Evolutionary conservation across 2,888 invertebrate species (phyloP).

Genomic region (Melikaiella ostensackeni): DNA sequence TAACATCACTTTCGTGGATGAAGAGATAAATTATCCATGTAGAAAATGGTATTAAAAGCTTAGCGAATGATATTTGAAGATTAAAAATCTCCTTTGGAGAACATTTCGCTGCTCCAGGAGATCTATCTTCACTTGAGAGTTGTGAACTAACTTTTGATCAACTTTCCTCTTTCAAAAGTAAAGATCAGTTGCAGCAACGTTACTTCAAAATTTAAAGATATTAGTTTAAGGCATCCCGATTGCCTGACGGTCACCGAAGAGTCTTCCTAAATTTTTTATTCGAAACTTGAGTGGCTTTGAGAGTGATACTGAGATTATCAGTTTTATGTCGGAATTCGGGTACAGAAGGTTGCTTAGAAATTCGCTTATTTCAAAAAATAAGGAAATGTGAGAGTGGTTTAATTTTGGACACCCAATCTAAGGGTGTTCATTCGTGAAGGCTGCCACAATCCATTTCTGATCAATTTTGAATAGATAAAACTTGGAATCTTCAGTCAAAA

Average conservation of each 20-base stretch:
- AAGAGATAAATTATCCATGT: constrained; percentile 22
- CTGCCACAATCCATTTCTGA: too few species aligned
- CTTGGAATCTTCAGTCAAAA: too few species aligned
- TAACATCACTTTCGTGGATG: neutral
- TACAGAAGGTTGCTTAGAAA: too few species aligned
- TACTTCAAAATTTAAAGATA: neutral
- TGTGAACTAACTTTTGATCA: neutral
- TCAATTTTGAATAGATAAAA: too few species aligned
- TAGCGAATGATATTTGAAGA: constrained; percentile 7
- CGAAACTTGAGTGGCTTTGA: neutral
- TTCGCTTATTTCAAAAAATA: too few species aligned
- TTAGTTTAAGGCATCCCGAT: neutral
- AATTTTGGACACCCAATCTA: too few species aligned
- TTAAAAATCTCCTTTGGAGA: neutral
- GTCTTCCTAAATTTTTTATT: neutral
- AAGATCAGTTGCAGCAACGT: neutral
- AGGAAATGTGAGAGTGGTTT: too few species aligned
- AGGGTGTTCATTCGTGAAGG: too few species aligned
- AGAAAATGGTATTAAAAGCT: constrained; percentile 7
- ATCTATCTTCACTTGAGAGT: neutral
- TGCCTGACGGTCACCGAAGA: neutral
- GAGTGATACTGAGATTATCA: neutral
- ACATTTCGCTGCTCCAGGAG: neutral
- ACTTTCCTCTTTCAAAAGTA: neutral
- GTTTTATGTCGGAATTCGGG: too few species aligned